Evolutionary conservation across 2,888 invertebrate genomes (phyloP).

Genomic region (Protonemura montana): DNA sequence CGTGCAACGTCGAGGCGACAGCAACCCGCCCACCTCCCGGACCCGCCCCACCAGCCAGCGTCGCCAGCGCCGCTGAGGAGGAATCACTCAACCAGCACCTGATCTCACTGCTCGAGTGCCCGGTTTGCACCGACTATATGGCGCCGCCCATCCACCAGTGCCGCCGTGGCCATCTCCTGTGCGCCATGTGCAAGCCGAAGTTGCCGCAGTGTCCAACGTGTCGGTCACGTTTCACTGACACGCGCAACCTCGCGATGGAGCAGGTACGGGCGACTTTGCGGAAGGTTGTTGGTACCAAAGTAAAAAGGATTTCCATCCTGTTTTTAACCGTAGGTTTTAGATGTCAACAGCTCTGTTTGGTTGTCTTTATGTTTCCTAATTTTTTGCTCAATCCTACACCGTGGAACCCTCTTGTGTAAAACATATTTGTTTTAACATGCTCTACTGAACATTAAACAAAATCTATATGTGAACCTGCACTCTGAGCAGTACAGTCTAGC

Average conservation of each 20-base stretch:
- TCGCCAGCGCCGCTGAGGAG: background rate
- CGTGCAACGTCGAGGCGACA: background rate
- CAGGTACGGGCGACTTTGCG: conserved; percentile 60
- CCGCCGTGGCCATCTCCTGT: conserved; percentile 70
- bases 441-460: no score
- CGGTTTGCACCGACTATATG: conserved; percentile 70
- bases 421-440: background rate
- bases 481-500: no score
- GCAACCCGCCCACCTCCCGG: background rate
- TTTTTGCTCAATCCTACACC: no score
- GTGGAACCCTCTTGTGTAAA: background rate
- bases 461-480: no score
- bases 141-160: conserved; percentile 70
- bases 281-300: no score
- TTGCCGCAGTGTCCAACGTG: conserved; percentile 68
- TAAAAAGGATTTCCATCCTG: no score
- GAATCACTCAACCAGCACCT: conserved; percentile 47
- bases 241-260: conserved; percentile 65
- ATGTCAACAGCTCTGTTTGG: no score
- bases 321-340: no score
- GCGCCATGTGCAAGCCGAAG: conserved; percentile 65
- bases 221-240: conserved; percentile 60
- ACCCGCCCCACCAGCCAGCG: background rate
- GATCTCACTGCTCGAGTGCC: conserved; percentile 65
- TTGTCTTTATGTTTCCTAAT: no score